Base-by-base conservation (phyloP, 2,113 vertebrate genomes). In the Eretmochelys imbricata region DNA sequence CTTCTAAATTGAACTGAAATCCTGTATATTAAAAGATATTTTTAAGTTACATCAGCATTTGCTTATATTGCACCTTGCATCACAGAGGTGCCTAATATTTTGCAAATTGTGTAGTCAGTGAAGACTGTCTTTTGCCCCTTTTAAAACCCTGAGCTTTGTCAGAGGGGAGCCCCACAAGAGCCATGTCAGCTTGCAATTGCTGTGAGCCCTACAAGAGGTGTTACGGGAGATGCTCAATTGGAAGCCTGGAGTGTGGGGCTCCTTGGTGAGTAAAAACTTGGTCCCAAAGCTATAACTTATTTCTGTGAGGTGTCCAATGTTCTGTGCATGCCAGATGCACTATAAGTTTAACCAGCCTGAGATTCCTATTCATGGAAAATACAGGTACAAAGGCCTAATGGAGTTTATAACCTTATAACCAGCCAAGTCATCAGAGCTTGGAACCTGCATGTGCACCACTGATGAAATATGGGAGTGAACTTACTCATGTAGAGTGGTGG, bases 11-110 rank as follows among this genome's bases (percentile, higher is more conserved):
- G 80, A 54, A 17, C 82, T 85, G 83, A 55, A 92, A 85, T 82
- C 62, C 69, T 51, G 84, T 78, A 4, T 82, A 76, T n/a, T 69
- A 89, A 85, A 86, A 72, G 5, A 25, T 62, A 49, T 88, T 75
- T 78, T 91, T 87, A 90, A 93, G 13, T 50, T 91, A 78, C 91
- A 85, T 78, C 81, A 81, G 38, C 27, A 14, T 53, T 95, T 91
- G 86, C 84, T 80, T 91, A 10, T 62, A 80, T 83, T 85, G 12
- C 46, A 19, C 38, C 22, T 31, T 82, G 51, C 93, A 6, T 55
- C 51, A 27, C 50, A 35, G 85, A 54, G 13, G 17, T 17, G 31
- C 62, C 29, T 65, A 65, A n/a, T 8, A 69, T 19, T 69, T 35
- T 69, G 14, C 62, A 69, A 69, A 35, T 69, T 69, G 31, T 69